These are phyloP conservation scores for Hydrolagus affinis DNA, from an alignment of 2,113 vertebrate genomes.

Conservation along the genomic window DNA sequence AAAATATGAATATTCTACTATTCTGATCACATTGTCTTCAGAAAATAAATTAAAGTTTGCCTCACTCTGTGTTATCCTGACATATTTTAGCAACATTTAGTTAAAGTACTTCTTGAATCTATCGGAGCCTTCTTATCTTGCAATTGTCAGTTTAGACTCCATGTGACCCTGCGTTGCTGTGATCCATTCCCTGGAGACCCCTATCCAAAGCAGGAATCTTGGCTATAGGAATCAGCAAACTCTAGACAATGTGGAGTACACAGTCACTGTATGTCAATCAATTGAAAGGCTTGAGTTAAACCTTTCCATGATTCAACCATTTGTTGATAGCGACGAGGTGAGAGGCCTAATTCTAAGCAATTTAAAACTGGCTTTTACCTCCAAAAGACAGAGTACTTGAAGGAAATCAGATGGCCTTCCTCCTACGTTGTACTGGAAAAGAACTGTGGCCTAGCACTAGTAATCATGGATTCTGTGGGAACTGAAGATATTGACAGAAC, in stretches of 20 bases:
- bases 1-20: background rate
- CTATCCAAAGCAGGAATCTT: conserved; percentile 55
- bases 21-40: background rate
- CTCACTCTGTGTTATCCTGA: background rate
- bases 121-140: conserved; percentile 17
- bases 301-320: conserved; percentile 60
- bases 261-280: conserved; percentile 49
- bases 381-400: conserved; percentile 41
- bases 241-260: conserved; percentile 29
- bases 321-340: conserved; percentile 63
- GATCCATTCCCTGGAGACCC: conserved; percentile 47
- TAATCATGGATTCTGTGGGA: conserved; percentile 56
- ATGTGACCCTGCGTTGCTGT: background rate
- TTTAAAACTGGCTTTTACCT: conserved; percentile 46
- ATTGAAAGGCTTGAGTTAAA: conserved; percentile 54
- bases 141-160: conserved; percentile 30
- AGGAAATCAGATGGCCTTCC: background rate
- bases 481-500: conserved; percentile 55
- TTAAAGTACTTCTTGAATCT: background rate
- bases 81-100: background rate
- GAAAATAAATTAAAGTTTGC: background rate
- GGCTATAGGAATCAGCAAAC: conserved; percentile 36
- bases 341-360: conserved; percentile 58
- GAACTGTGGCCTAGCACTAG: conserved; percentile 48
- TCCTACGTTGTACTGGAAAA: conserved; percentile 44